phyloP scores from a whole-genome alignment of 2,888 invertebrate genomes.

The Drosophila barbarae region DNA sequence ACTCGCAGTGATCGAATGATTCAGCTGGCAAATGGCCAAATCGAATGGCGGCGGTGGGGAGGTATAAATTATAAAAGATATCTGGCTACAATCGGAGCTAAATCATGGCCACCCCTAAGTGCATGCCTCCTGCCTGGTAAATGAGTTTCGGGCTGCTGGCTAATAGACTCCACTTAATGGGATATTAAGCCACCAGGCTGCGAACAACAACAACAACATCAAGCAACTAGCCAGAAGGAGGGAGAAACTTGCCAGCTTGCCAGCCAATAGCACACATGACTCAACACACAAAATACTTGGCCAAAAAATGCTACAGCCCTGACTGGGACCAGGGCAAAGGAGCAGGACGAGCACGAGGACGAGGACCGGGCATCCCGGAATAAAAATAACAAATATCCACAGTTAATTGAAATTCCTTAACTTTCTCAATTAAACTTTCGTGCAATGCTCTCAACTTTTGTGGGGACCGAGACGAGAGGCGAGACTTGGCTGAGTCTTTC shows the following conservation, averaged over 20 bases:
- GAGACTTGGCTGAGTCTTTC: constrained; percentile 45
- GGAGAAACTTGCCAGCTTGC: constrained; percentile 54
- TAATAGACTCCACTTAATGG: constrained; percentile 67
- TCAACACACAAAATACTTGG: constrained; percentile 65
- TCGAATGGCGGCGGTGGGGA: not conserved
- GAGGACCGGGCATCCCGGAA: constrained; percentile 46
- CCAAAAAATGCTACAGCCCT: constrained; percentile 31
- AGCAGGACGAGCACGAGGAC: constrained; percentile 5
- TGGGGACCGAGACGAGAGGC: constrained; percentile 42
- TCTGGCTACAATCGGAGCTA: constrained; percentile 17
- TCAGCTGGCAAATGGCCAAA: constrained; percentile 42
- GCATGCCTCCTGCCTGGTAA: constrained; percentile 34
- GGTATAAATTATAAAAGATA: constrained; percentile 26
- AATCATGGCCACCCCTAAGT: constrained; percentile 13
- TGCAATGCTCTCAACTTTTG: constrained; percentile 70
- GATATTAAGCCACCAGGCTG: constrained; percentile 51
- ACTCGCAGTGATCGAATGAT: constrained; percentile 4
- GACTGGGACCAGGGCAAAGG: constrained; percentile 6
- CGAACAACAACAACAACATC: constrained; percentile 25
- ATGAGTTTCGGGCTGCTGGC: constrained; percentile 52
- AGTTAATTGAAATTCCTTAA: constrained; percentile 80
- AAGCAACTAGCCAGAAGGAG: constrained; percentile 22
- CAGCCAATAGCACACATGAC: constrained; percentile 68
- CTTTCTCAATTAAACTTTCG: constrained; percentile 80
- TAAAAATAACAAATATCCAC: constrained; percentile 77